Conservation (phyloP, 2,797 vertebrate species). For the Chrosomus eos region DNA sequence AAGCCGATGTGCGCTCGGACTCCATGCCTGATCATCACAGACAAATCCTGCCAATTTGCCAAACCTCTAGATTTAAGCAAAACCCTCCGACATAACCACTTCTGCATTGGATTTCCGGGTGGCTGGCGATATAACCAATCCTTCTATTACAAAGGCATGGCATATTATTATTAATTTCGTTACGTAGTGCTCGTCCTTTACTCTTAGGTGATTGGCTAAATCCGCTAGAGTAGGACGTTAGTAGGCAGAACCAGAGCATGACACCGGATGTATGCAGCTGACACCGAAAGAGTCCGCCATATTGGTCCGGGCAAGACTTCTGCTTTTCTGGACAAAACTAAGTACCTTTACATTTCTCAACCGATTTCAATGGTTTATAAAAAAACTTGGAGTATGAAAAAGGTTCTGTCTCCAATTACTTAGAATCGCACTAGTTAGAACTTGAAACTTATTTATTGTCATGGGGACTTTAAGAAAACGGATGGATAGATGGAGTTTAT, state of each 20-base stretch:
- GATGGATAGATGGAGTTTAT: neutral
- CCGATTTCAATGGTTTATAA: neutral
- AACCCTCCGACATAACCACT: neutral
- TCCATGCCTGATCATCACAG: conserved; percentile 18
- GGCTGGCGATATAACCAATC: neutral
- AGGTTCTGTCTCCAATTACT: too few relatives aligned
- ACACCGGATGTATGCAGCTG: too few relatives aligned
- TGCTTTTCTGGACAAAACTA: neutral
- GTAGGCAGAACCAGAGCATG: neutral
- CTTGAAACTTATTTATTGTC: neutral
- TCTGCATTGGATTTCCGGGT: conserved; percentile 38
- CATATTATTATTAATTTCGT: conserved; percentile 5
- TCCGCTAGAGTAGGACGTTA: neutral
- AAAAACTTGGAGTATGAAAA: too few relatives aligned
- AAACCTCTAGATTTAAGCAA: neutral
- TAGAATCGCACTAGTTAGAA: too few relatives aligned
- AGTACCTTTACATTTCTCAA: neutral
- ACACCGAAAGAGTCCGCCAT: neutral
- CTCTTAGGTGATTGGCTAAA: conserved; percentile 3
- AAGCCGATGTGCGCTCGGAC: conserved; percentile 12
- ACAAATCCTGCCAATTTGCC: too few relatives aligned
- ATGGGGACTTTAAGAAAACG: too few relatives aligned
- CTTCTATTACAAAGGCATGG: conserved; percentile 7
- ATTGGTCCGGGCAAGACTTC: too few relatives aligned
- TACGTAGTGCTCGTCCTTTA: neutral